These are phyloP conservation scores for Psittacula derbiana DNA, from an alignment of 2,797 vertebrate genomes.

Conservation along the genomic window DNA sequence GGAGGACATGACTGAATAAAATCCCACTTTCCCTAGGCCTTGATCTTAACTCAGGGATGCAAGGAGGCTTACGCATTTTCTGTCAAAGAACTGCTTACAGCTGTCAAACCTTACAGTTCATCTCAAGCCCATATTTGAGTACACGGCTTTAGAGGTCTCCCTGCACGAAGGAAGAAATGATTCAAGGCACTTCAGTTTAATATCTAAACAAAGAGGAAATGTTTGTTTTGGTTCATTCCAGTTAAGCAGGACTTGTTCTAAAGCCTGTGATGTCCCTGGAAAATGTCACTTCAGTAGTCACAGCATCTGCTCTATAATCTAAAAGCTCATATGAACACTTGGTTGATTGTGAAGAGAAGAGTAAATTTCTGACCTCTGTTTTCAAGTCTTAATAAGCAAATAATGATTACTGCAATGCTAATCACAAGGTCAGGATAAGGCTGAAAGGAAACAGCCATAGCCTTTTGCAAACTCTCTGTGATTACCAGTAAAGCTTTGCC, in stretches of 20 bases:
- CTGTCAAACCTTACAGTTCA: not conserved
- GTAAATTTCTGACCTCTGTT: not conserved
- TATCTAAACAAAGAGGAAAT: not conserved
- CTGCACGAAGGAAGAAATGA: not conserved
- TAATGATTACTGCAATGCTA: not conserved
- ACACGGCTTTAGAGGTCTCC: not conserved
- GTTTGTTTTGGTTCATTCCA: not conserved
- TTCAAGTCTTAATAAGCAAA: slow-evolving; percentile 4
- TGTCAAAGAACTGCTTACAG: not conserved
- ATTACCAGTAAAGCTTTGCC: not conserved
- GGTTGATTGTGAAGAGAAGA: not conserved
- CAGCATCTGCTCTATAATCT: not conserved
- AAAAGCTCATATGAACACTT: not conserved
- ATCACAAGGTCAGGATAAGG: not conserved
- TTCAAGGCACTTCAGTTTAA: not conserved
- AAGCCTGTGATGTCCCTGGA: not conserved
- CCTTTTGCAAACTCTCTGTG: not conserved
- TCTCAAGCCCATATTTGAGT: not conserved
- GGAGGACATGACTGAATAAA: not conserved
- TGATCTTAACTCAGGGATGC: not conserved
- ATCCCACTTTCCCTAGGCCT: not conserved
- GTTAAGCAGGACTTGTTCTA: not conserved
- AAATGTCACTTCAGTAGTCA: not conserved
- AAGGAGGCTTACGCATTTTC: not conserved
- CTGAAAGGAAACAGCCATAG: not conserved